Base-by-base conservation (phyloP, 2,797 vertebrate genomes). In the Gila robusta region DNA sequence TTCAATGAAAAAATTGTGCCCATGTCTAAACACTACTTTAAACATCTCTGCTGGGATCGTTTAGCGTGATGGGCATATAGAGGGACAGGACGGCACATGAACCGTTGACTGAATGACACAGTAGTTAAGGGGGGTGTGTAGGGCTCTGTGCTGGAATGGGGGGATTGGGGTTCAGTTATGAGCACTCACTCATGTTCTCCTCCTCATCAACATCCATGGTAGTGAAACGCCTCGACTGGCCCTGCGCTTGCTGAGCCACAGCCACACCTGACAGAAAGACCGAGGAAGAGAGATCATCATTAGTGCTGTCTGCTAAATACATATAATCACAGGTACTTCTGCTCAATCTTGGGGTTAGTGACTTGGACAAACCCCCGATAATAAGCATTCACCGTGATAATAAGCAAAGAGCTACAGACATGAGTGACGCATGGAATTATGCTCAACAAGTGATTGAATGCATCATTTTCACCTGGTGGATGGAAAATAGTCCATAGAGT, bases 131-230 rank as follows among this genome's bases (percentile, higher is more conserved):
- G 59, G 21, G 41, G 47, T 79, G 66, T 41, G 73, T n/a, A 7
- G 69, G 64, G 32, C 32, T 78, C 79, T 32, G 23, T 72, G 16
- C 8, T 6, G 66, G 86, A 85, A 85, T 62, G 47, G 81, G 54
- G 83, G 89, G 86, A 84, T 73, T 87, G 59, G 64, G 67, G 71
- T 59, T 59, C 52, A 54, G 59, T 26, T 16, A 26, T 19, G 41
- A 16, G 17, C 81, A 97, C 98, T 99, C 97, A 99, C 98, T 99
- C 98, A 98, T 98, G 90, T 98, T 99, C 95, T 98, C 98, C 93
- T 98, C 98, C 90, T 99, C 98, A 10, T 98, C 98, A 91, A 95
- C 90, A 88, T 98, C 98, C 98, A 99, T 98, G 91, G 94, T 91
- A 92, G 94, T 94, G 84, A 90, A 81, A 66, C 56, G 91, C 89